phyloP scores from a whole-genome alignment of 2,797 vertebrate genomes.

The Enteromius anoplus region DNA sequence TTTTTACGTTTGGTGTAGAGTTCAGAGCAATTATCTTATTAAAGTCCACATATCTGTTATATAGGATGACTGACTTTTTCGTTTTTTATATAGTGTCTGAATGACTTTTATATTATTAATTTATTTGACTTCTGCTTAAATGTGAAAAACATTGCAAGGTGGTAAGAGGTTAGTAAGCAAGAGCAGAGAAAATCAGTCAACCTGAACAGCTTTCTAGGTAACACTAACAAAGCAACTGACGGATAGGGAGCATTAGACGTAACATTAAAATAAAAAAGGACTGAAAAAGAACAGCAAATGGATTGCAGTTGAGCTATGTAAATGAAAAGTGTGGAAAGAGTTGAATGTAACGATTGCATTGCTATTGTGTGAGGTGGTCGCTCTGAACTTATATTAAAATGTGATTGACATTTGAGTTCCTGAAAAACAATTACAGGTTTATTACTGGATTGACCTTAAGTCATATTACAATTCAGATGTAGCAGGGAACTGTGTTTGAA shows the following conservation, averaged over 20 bases:
- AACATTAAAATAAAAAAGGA: conserved; percentile 12
- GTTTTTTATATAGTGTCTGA: not conserved
- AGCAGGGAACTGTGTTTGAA: conserved; percentile 42
- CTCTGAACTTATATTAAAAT: conserved; percentile 44
- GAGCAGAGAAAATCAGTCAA: not conserved
- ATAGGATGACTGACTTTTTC: not conserved
- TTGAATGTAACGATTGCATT: not conserved
- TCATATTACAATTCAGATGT: conserved; percentile 43
- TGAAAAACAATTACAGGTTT: conserved; percentile 51
- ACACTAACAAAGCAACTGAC: not conserved
- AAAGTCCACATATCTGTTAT: not conserved
- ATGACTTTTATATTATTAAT: conserved; percentile 4
- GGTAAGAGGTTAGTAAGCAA: conserved; percentile 23
- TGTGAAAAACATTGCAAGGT: conserved; percentile 6
- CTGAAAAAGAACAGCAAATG: conserved; percentile 15
- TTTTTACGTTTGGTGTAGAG: not conserved
- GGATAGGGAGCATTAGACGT: not conserved
- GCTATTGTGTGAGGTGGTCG: not conserved
- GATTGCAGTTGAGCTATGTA: not conserved
- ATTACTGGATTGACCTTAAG: conserved; percentile 39
- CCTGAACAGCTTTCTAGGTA: conserved; percentile 3
- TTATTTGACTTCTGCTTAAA: not conserved
- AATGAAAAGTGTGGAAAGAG: not conserved
- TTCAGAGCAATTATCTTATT: not conserved
- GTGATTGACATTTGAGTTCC: conserved; percentile 46